Evolutionary conservation across 2,888 invertebrate species (phyloP).

Genomic region (Iphiclides podalirius): DNA sequence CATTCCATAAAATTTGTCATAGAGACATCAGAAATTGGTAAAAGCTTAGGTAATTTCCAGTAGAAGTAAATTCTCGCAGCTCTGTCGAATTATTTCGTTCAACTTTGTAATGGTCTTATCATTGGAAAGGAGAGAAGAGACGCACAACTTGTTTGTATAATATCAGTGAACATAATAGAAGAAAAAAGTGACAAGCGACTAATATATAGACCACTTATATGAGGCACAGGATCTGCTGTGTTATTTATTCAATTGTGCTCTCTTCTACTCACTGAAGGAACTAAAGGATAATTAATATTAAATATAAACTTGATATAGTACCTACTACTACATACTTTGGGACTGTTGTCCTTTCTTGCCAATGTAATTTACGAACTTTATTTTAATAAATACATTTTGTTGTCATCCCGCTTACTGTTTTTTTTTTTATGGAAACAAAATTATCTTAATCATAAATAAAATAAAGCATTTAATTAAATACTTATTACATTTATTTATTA

Average conservation of each 20-base stretch:
- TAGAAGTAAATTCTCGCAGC: no score
- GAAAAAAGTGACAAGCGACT: no score
- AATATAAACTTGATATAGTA: conserved; percentile 5
- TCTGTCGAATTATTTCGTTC: background rate
- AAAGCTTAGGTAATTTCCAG: no score
- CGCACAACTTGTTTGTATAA: background rate
- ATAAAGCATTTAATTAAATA: conserved; percentile 6
- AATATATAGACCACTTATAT: no score
- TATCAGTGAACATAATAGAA: no score
- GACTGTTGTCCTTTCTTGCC: conserved; percentile 51
- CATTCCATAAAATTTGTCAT: no score
- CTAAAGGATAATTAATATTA: background rate
- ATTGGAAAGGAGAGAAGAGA: background rate
- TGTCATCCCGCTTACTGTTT: conserved; percentile 44
- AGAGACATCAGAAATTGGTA: no score
- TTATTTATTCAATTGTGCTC: background rate
- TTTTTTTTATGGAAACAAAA: conserved; percentile 12
- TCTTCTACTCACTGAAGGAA: background rate
- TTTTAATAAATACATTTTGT: conserved; percentile 62
- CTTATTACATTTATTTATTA: conserved; percentile 38
- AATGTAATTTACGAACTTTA: conserved; percentile 52
- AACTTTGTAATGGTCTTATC: background rate
- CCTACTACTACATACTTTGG: conserved; percentile 37
- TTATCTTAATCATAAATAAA: background rate
- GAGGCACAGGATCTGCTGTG: background rate